A percentile compares a stretch with the other conserved stretches of the same genome.
Evolutionary conservation across 2,888 invertebrate species (phyloP).

Genomic region (Tribolium freemani): DNA sequence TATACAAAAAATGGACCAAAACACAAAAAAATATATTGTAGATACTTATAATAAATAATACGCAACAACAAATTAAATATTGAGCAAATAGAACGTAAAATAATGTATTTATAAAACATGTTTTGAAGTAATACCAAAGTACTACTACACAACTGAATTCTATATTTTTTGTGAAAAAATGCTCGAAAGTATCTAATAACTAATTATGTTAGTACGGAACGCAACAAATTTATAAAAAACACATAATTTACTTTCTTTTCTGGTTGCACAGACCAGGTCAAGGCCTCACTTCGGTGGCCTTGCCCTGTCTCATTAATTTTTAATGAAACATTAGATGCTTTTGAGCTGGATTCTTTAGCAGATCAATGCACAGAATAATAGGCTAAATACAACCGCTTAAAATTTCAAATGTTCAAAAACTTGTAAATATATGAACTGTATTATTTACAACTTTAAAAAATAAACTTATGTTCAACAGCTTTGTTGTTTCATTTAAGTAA

Average conservation of each 20-base stretch:
- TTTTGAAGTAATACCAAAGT: background rate
- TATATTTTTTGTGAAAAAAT: background rate
- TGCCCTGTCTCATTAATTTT: background rate
- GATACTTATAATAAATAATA: conserved; percentile 26
- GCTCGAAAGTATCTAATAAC: background rate
- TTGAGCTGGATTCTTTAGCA: conserved; percentile 1
- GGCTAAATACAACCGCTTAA: conserved; percentile 37
- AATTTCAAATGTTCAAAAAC: conserved; percentile 32
- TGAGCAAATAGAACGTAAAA: conserved; percentile 22
- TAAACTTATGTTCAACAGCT: conserved; percentile 37
- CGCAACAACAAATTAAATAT: conserved; percentile 29
- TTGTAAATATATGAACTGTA: conserved; percentile 37
- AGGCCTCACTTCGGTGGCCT: background rate
- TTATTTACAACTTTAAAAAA: conserved; percentile 38
- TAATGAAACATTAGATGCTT: conserved; percentile 13
- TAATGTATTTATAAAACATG: conserved; percentile 7
- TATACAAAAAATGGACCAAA: conserved; percentile 37
- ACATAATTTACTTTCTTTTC: background rate
- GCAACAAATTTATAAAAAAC: background rate
- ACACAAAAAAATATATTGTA: conserved; percentile 24
- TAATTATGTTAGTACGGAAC: background rate
- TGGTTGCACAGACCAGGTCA: background rate
- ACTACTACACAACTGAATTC: background rate
- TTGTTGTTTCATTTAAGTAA: conserved; percentile 34
- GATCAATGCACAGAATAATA: conserved; percentile 11